phyloP scores from a whole-genome alignment of 2,888 invertebrate species.

The Chrysina gloriosa region DNA sequence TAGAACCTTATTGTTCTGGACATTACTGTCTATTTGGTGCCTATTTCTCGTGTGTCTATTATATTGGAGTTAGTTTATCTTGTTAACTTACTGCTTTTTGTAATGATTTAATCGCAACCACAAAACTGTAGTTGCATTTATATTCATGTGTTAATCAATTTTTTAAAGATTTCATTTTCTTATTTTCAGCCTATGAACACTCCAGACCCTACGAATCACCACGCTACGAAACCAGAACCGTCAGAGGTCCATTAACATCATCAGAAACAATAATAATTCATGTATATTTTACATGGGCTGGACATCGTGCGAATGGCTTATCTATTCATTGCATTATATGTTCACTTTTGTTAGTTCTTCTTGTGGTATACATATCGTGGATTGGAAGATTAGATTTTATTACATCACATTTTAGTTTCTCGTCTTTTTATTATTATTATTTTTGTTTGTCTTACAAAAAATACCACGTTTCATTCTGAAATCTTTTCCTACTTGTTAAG shows the following conservation, averaged over 20 bases:
- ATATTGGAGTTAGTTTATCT: too few species aligned
- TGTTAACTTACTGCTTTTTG: too few species aligned
- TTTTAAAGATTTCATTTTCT: too few species aligned
- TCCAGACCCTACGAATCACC: slow-evolving; percentile 86
- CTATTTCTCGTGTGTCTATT: too few species aligned
- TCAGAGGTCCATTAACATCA: slow-evolving; percentile 82
- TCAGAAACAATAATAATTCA: slow-evolving; percentile 41
- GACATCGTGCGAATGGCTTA: slow-evolving; percentile 53
- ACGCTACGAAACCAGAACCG: slow-evolving; percentile 82
- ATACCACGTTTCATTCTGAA: slow-evolving; percentile 50
- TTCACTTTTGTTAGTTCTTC: slow-evolving; percentile 51
- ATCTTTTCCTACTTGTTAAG: slow-evolving; percentile 42
- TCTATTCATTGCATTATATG: slow-evolving; percentile 53
- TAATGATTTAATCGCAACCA: not conserved
- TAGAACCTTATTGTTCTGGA: too few species aligned
- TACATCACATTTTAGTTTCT: slow-evolving; percentile 53
- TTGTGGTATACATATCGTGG: slow-evolving; percentile 59
- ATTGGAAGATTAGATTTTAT: slow-evolving; percentile 48
- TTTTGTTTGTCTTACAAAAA: slow-evolving; percentile 6
- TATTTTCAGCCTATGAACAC: slow-evolving; percentile 76
- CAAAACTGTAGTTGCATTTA: not conserved
- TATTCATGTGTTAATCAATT: not conserved
- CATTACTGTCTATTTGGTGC: too few species aligned
- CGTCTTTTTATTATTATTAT: slow-evolving; percentile 31
- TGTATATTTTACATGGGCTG: slow-evolving; percentile 46